Conservation (phyloP, 1,140 invertebrate genomes). For the Hestina assimilis region DNA sequence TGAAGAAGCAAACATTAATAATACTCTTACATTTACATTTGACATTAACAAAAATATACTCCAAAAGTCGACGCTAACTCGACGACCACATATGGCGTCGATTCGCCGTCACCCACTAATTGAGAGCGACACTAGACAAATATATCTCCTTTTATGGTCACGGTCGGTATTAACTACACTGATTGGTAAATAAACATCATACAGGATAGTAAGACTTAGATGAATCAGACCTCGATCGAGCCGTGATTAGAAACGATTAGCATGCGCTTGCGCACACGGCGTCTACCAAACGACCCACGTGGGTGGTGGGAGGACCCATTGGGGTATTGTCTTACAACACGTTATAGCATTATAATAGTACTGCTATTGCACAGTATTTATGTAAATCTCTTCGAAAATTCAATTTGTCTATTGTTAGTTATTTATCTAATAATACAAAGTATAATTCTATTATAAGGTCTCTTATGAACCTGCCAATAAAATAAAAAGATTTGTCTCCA, state of each 20-base stretch:
- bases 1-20: constrained; percentile 67
- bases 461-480: constrained; percentile 37
- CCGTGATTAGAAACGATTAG: constrained; percentile 73
- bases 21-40: constrained; percentile 67
- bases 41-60: constrained; percentile 68
- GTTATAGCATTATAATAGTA: constrained; percentile 67
- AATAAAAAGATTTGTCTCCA: constrained; percentile 27
- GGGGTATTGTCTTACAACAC: constrained; percentile 68
- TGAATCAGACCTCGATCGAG: constrained; percentile 72
- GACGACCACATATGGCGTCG: constrained; percentile 66
- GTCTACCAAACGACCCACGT: constrained; percentile 45
- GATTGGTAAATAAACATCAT: constrained; percentile 72
- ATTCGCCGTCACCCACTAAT: constrained; percentile 69
- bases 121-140: constrained; percentile 72
- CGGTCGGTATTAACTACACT: constrained; percentile 60
- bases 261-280: constrained; percentile 55
- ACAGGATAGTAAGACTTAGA: constrained; percentile 53
- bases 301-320: constrained; percentile 62
- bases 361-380: constrained; percentile 67
- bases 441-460: not conserved
- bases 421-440: constrained; percentile 9
- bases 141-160: constrained; percentile 72
- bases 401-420: constrained; percentile 58
- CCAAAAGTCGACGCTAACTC: constrained; percentile 59
- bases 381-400: constrained; percentile 69